phyloP scores from a whole-genome alignment of 2,113 vertebrate species.

The Oryzias javanicus region DNA sequence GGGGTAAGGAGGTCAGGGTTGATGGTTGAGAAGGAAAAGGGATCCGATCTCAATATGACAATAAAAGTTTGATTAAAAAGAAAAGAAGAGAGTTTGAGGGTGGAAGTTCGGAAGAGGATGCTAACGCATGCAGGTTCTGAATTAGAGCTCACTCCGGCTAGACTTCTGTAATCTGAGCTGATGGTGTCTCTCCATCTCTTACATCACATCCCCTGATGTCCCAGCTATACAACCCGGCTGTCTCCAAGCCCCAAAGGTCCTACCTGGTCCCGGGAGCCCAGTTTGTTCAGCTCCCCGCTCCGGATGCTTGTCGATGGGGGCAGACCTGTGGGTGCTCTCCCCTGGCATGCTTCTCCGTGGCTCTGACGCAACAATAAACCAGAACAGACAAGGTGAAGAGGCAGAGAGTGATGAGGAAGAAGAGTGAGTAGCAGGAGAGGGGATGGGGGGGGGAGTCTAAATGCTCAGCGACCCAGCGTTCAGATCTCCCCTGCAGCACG shows the following conservation, averaged over 20 bases:
- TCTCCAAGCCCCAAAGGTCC: slow-evolving; percentile 41
- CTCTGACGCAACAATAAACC: slow-evolving; percentile 74
- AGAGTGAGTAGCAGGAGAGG: slow-evolving; percentile 3
- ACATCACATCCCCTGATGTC: too few relatives aligned
- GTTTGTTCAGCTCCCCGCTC: slow-evolving; percentile 67
- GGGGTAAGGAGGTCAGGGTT: slow-evolving; percentile 5
- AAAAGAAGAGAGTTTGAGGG: slow-evolving; percentile 6
- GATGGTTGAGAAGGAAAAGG: slow-evolving; percentile 7
- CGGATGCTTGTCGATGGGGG: slow-evolving; percentile 65
- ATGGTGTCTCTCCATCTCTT: neutral
- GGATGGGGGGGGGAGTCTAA: slow-evolving; percentile 26
- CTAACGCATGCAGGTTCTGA: slow-evolving; percentile 35
- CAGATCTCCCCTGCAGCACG: slow-evolving; percentile 65
- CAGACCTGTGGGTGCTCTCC: slow-evolving; percentile 72
- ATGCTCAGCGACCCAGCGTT: slow-evolving; percentile 61
- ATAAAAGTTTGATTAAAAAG: neutral
- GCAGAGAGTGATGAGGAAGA: slow-evolving; percentile 35
- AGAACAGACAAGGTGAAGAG: slow-evolving; percentile 67
- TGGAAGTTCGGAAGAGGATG: slow-evolving; percentile 6
- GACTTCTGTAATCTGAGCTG: slow-evolving; percentile 19
- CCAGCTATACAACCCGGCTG: too few relatives aligned
- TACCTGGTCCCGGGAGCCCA: slow-evolving; percentile 79
- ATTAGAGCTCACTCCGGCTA: slow-evolving; percentile 25
- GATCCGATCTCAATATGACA: neutral
- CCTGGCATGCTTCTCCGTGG: slow-evolving; percentile 77